Evolutionary conservation across 2,113 vertebrate genomes (phyloP), one percentile per base, ranked within the genome.

Genomic region (Apodemus speciosus): DNA sequence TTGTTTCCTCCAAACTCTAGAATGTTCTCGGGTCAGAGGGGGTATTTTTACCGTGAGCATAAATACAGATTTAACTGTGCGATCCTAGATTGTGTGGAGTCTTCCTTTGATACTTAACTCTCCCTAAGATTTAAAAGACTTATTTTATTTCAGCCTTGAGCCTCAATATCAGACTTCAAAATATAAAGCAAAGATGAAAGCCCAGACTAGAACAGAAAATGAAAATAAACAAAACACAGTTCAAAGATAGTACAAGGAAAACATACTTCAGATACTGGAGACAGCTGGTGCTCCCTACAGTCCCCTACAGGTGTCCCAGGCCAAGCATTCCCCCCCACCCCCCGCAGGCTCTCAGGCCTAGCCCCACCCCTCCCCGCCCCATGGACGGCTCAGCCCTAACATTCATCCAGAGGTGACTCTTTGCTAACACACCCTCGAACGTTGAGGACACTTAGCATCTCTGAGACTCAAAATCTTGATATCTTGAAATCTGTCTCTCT

Each of bases 161-260:
- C n/a, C 79, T 81, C 89, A 85, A n/a, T 73, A 68, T 81, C 79
- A 76, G 90, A 91, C 85, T 56, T 72, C 68, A 94, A 95, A 83
- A 93, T 49, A 81, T 40, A 85, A 94, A 92, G 92, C 77, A 86
- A 80, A 95, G 71, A 85, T 91, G 79, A 96, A 96, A 91, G 88
- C 40, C 43, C 23, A 88, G 81, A 83, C 49, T 15, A 87, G 94
- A 88, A 89, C 51, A 89, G 73, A 92, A 92, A 85, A 94, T 62
- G 40, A 76, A 91, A 88, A 62, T 58, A 94, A 89, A 92, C 69
- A 86, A 49, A 92, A 64, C 46, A 56, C 51, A 85, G 56, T 85
- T 94, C 64, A 86, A 93, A 60, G 79, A 56, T 1, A 93, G 15
- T 53, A 15, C 32, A 87, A 91, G 20, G 81, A 92, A 95, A 94